These are phyloP conservation scores for Prionace glauca DNA, from an alignment of 2,797 vertebrate species.

Conservation along the genomic window DNA sequence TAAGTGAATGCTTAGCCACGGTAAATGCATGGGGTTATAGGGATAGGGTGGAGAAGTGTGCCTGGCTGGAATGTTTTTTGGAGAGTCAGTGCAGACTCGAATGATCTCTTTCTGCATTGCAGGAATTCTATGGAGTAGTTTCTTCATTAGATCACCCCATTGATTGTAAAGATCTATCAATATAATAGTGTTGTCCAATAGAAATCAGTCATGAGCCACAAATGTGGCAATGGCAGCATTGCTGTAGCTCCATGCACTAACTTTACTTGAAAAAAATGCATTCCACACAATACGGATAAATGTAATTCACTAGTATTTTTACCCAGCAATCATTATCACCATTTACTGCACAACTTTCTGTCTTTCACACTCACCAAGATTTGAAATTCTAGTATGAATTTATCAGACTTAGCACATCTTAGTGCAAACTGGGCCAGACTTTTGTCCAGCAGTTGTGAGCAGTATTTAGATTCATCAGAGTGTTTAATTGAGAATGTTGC, in stretches of 20 bases:
- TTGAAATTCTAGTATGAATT: not conserved
- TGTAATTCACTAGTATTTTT: not conserved
- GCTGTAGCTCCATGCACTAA: not conserved
- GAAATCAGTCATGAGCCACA: not conserved
- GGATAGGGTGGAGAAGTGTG: no score
- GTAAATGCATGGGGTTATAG: no score
- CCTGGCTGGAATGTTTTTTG: no score
- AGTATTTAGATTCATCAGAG: no score
- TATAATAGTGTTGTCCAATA: not conserved
- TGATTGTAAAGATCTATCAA: not conserved
- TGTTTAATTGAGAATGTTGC: not conserved
- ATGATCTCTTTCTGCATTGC: no score
- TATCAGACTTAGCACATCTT: not conserved
- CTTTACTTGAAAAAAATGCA: not conserved
- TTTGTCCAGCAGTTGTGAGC: no score
- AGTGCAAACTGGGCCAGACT: no score
- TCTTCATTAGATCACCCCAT: not conserved
- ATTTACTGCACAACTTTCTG: not conserved
- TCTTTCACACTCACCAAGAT: not conserved
- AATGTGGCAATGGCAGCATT: not conserved
- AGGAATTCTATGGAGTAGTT: not conserved
- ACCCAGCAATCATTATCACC: not conserved
- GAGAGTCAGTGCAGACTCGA: no score
- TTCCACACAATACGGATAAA: not conserved
- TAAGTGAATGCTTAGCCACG: no score